phyloP scores from a whole-genome alignment of 2,797 vertebrate genomes.

The Moxostoma hubbsi region DNA sequence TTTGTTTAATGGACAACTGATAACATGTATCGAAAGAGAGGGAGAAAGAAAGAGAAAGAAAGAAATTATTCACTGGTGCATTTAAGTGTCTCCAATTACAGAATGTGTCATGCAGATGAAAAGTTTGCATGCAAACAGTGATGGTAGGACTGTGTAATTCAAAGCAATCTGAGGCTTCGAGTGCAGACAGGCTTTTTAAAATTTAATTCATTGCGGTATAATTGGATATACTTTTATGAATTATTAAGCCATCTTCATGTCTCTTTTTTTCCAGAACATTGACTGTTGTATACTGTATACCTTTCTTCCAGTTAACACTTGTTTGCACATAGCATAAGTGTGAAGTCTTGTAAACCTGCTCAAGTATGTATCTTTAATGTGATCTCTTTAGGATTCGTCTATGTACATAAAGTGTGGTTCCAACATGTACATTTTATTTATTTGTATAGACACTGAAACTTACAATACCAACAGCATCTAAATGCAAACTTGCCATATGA shows the following conservation, averaged over 20 bases:
- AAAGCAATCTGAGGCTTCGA: slow-evolving; percentile 29
- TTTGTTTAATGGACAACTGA: background rate
- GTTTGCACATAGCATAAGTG: background rate
- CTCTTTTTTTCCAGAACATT: slow-evolving; percentile 61
- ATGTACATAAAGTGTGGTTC: background rate
- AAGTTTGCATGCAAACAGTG: slow-evolving; percentile 3
- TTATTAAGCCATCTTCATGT: slow-evolving; percentile 67
- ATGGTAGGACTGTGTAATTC: slow-evolving; percentile 47
- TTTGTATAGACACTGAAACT: too few species aligned
- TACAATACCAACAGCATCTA: background rate
- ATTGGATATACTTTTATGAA: slow-evolving; percentile 71
- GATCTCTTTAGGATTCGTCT: background rate
- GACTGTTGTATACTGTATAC: slow-evolving; percentile 53
- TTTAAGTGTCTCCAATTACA: background rate
- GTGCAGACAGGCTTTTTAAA: slow-evolving; percentile 64
- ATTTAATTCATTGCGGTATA: slow-evolving; percentile 60
- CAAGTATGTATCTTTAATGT: slow-evolving; percentile 5
- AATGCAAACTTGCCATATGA: too few species aligned
- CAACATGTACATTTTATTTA: background rate
- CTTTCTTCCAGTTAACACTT: slow-evolving; percentile 38
- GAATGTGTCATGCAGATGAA: slow-evolving; percentile 11
- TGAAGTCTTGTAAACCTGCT: background rate
- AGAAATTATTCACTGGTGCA: background rate
- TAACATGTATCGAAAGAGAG: background rate
- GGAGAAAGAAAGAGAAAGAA: background rate